Conservation (phyloP, 2,113 vertebrate genomes). For the Suncus etruscus region DNA sequence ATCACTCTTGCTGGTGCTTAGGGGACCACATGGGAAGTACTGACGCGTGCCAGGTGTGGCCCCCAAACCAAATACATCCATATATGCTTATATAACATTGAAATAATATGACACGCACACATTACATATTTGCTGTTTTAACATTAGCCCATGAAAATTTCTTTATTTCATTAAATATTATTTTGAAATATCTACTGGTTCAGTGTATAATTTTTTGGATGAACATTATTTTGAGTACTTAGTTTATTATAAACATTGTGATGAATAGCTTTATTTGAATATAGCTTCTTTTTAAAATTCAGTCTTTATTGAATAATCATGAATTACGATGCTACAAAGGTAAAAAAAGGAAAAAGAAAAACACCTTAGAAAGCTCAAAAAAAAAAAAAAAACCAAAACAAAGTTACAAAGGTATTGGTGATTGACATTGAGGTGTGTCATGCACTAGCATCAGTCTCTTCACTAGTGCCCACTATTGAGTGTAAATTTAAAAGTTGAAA, state of each 20-base stretch:
- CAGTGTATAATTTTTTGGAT: not conserved
- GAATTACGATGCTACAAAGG: no score
- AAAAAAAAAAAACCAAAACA: no score
- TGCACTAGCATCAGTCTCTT: no score
- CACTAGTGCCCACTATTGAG: not conserved
- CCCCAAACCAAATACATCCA: no score
- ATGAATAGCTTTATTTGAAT: conserved; percentile 28
- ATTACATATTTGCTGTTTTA: not conserved
- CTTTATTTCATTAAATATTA: conserved; percentile 12
- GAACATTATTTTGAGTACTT: not conserved
- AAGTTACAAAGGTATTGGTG: no score
- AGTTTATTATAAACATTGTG: not conserved
- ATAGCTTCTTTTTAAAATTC: conserved; percentile 9
- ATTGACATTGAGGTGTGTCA: no score
- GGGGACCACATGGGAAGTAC: no score
- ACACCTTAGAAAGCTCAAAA: no score
- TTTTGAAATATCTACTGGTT: not conserved
- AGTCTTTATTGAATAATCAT: not conserved
- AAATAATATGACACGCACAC: not conserved
- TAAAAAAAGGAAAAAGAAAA: no score
- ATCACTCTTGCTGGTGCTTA: no score
- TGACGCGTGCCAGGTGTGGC: no score
- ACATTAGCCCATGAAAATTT: conserved; percentile 25
- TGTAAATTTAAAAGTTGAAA: conserved; percentile 13
- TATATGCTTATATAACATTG: conserved; percentile 33